A percentile compares a stretch with the other conserved stretches of the same genome.
phyloP scores from a whole-genome alignment of 2,113 vertebrate species.

The Leiothrix lutea region DNA sequence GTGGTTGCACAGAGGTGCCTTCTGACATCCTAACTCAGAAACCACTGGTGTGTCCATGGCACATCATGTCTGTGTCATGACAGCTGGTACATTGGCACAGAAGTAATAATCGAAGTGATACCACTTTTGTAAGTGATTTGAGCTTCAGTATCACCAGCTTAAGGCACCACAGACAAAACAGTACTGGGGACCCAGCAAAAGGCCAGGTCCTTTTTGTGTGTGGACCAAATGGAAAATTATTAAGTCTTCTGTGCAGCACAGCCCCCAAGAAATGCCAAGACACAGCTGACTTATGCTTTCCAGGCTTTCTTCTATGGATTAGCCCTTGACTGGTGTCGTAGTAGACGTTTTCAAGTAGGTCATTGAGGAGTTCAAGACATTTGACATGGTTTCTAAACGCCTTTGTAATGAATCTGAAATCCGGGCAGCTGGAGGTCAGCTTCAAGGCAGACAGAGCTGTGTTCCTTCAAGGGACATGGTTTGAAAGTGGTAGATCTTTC shows the following conservation, averaged over 20 bases:
- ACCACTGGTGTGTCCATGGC: not conserved
- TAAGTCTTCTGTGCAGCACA: not conserved
- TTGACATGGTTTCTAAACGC: conserved; percentile 13
- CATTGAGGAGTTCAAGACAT: conserved; percentile 7
- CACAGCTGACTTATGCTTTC: not conserved
- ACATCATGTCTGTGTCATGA: not conserved
- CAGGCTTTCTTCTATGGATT: not conserved
- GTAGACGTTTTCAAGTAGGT: not conserved
- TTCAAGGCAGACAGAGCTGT: not conserved
- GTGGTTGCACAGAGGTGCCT: not conserved
- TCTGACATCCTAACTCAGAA: not conserved
- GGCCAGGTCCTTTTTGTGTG: not conserved
- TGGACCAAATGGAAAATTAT: not conserved
- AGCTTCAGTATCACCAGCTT: not conserved
- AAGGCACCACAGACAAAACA: not conserved
- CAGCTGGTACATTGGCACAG: not conserved
- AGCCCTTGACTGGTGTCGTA: not conserved
- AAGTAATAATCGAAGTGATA: not conserved
- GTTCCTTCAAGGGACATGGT: not conserved
- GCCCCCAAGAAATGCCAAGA: not conserved
- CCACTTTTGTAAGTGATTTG: not conserved
- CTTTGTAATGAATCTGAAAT: conserved; percentile 32
- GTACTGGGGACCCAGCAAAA: not conserved
- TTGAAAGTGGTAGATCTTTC: not conserved
- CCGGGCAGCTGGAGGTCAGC: not conserved